Conservation (phyloP, 2,888 invertebrate species). For the Agonopterix heracliana region DNA sequence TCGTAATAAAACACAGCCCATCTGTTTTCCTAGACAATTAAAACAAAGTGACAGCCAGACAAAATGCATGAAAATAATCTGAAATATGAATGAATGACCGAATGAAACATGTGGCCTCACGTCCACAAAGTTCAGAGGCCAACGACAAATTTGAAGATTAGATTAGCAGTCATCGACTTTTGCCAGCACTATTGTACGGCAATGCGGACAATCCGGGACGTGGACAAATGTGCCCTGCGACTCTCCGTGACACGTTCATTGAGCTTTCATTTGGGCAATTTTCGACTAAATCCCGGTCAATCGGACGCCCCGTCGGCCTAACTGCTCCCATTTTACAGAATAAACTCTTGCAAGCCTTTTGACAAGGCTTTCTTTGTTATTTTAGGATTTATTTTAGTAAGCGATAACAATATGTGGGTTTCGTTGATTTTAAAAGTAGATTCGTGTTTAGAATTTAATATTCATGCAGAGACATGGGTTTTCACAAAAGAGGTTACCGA, state of each 20-base stretch:
- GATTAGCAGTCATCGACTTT: constrained; percentile 9
- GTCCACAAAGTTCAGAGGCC: too few species aligned
- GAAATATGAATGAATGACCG: too few species aligned
- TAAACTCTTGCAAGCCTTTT: constrained; percentile 37
- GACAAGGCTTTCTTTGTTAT: constrained; percentile 11
- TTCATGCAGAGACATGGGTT: too few species aligned
- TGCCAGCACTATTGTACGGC: constrained; percentile 53
- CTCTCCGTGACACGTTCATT: constrained; percentile 71
- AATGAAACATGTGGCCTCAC: too few species aligned
- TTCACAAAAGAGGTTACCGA: too few species aligned
- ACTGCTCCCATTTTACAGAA: constrained; percentile 48
- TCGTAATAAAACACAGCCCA: too few species aligned
- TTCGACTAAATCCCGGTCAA: constrained; percentile 68
- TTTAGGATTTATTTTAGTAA: background rate
- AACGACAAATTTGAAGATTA: too few species aligned
- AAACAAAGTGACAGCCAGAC: too few species aligned
- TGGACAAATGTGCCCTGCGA: constrained; percentile 69
- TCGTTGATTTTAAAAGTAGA: too few species aligned
- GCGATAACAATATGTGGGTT: background rate
- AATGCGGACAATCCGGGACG: constrained; percentile 70
- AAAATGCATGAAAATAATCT: too few species aligned
- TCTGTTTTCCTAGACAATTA: too few species aligned
- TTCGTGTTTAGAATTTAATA: too few species aligned
- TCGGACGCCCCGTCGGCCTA: constrained; percentile 41
- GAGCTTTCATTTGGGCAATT: constrained; percentile 75